phyloP scores from a whole-genome alignment of 2,113 vertebrate genomes.

The Nesogale talazaci region DNA sequence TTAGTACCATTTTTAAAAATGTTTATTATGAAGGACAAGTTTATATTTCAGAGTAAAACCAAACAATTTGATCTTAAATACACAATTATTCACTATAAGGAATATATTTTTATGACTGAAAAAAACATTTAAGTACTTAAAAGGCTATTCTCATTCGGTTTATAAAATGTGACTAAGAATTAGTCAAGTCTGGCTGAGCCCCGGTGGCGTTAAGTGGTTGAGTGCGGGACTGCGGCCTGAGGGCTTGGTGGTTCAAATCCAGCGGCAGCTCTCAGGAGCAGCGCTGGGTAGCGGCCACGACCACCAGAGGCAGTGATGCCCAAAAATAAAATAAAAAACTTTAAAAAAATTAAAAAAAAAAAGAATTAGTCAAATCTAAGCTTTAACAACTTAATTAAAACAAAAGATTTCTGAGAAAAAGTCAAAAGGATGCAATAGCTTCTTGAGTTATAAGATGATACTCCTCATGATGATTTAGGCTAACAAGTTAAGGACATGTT shows the following conservation, averaged over 20 bases:
- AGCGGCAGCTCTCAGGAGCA: too few species aligned
- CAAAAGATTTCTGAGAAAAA: slow-evolving; percentile 40
- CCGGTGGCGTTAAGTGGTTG: too few species aligned
- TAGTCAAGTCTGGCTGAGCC: slow-evolving; percentile 41
- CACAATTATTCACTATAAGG: slow-evolving; percentile 39
- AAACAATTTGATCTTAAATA: slow-evolving; percentile 19
- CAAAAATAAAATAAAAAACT: too few species aligned
- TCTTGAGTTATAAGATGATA: background rate
- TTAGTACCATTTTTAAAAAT: slow-evolving; percentile 46
- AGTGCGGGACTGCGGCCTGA: too few species aligned
- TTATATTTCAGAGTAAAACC: slow-evolving; percentile 1
- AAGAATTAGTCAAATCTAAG: slow-evolving; percentile 34
- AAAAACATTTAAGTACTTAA: slow-evolving; percentile 47
- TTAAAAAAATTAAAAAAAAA: too few species aligned
- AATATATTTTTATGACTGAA: slow-evolving; percentile 21
- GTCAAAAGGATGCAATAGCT: background rate
- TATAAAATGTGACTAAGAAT: slow-evolving; percentile 30
- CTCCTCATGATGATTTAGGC: slow-evolving; percentile 33
- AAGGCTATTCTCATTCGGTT: slow-evolving; percentile 36
- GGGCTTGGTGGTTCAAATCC: too few species aligned
- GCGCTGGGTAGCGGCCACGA: too few species aligned
- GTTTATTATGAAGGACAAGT: slow-evolving; percentile 16
- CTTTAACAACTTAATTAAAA: slow-evolving; percentile 45
- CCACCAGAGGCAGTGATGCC: too few species aligned
- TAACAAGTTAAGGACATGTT: slow-evolving; percentile 53